Evolutionary conservation across 2,888 invertebrate genomes (phyloP).

Genomic region (Leucania comma): DNA sequence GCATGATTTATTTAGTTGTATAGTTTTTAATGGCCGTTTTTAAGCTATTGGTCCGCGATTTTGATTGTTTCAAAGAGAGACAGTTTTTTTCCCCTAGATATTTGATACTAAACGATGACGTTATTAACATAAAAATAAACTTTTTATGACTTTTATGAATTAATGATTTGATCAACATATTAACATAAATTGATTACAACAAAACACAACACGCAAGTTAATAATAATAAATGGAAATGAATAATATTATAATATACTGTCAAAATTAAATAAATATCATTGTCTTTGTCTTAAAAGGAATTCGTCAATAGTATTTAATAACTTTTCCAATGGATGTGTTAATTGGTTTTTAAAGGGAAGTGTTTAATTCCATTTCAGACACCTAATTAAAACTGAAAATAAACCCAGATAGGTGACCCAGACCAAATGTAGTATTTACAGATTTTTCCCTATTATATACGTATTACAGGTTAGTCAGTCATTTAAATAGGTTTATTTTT

Average conservation of each 20-base stretch:
- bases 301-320: too few relatives aligned
- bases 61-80: conserved; percentile 20
- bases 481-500: conserved; percentile 40
- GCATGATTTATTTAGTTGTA: conserved; percentile 37
- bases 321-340: too few relatives aligned
- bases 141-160: background rate
- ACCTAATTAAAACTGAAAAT: background rate
- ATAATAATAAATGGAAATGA: too few relatives aligned
- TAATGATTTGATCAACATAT: background rate
- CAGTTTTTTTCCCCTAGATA: background rate
- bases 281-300: too few relatives aligned
- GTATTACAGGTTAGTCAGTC: background rate
- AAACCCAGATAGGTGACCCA: background rate
- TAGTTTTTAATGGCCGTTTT: conserved; percentile 27
- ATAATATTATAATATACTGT: too few relatives aligned
- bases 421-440: conserved; percentile 2
- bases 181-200: background rate
- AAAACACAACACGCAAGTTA: too few relatives aligned
- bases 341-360: background rate
- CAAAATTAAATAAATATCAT: too few relatives aligned
- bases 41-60: background rate
- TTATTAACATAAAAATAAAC: conserved; percentile 2
- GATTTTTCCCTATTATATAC: conserved; percentile 26
- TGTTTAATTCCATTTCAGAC: background rate
- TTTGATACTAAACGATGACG: conserved; percentile 18